A percentile compares a stretch with the other conserved stretches of the same genome.
Evolutionary conservation across 2,888 invertebrate species (phyloP).

Genomic region (Ormyrus labotus): DNA sequence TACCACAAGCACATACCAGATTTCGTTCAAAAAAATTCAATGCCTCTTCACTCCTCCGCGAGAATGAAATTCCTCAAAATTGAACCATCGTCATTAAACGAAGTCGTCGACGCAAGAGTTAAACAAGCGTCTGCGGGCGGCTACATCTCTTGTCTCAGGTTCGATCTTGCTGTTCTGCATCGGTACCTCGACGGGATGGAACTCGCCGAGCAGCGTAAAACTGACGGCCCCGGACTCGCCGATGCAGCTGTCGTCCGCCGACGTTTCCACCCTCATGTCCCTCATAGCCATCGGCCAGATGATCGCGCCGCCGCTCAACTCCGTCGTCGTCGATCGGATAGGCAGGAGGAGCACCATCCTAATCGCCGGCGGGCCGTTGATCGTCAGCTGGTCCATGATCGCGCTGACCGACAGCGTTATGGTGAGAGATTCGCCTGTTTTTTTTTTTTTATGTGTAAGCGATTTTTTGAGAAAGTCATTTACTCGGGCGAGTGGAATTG

Average conservation of each 20-base stretch:
- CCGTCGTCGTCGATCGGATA: conserved; percentile 61
- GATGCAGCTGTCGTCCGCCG: conserved; percentile 59
- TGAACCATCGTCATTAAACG: too few relatives aligned
- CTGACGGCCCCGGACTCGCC: conserved; percentile 62
- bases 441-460: too few relatives aligned
- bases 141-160: conserved; percentile 40
- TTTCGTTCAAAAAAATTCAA: too few relatives aligned
- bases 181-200: conserved; percentile 65
- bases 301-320: conserved; percentile 60
- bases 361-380: conserved; percentile 59
- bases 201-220: conserved; percentile 63
- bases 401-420: conserved; percentile 60
- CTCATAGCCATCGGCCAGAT: conserved; percentile 60
- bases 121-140: too few relatives aligned
- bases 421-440: conserved; percentile 56
- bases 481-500: too few relatives aligned
- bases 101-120: too few relatives aligned
- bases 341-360: conserved; percentile 64
- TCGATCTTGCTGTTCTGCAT: conserved; percentile 57
- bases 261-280: conserved; percentile 64
- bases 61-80: too few relatives aligned
- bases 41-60: too few relatives aligned
- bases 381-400: conserved; percentile 62
- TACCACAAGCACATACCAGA: too few relatives aligned
- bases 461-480: too few relatives aligned